Conservation (phyloP, 2,113 vertebrate genomes). For the Lucifuga dentata region DNA sequence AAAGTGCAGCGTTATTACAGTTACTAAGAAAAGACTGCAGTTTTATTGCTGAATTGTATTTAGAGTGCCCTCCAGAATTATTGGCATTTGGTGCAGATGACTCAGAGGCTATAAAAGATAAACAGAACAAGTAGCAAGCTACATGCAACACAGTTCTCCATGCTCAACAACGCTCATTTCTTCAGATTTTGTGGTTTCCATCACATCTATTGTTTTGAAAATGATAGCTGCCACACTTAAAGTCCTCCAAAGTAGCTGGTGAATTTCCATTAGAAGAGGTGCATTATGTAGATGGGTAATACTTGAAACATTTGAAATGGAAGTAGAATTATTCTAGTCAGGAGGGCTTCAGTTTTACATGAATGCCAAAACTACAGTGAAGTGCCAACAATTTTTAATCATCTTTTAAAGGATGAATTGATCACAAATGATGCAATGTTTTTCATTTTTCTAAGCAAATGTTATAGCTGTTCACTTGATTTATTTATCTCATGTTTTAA, state of each 20-base stretch:
- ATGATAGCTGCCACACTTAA: constrained; percentile 2
- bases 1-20: constrained; percentile 38
- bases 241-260: background rate
- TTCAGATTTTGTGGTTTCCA: background rate
- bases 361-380: constrained; percentile 65
- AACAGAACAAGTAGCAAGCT: constrained; percentile 50
- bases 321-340: background rate
- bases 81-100: constrained; percentile 61
- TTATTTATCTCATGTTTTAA: constrained; percentile 49
- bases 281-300: constrained; percentile 3
- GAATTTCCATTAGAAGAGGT: background rate
- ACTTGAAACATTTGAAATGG: constrained; percentile 12
- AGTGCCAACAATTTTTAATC: constrained; percentile 72
- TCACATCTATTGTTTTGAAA: constrained; percentile 7
- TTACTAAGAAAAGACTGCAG: constrained; percentile 41
- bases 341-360: constrained; percentile 30
- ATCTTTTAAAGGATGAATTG: constrained; percentile 24
- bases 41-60: constrained; percentile 51
- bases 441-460: constrained; percentile 36
- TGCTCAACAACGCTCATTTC: background rate
- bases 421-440: constrained; percentile 27
- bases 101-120: constrained; percentile 18
- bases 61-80: constrained; percentile 48
- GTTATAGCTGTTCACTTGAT: constrained; percentile 46
- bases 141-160: constrained; percentile 14